Evolutionary conservation across 2,113 vertebrate species (phyloP).

Genomic region (Daboia siamensis): DNA sequence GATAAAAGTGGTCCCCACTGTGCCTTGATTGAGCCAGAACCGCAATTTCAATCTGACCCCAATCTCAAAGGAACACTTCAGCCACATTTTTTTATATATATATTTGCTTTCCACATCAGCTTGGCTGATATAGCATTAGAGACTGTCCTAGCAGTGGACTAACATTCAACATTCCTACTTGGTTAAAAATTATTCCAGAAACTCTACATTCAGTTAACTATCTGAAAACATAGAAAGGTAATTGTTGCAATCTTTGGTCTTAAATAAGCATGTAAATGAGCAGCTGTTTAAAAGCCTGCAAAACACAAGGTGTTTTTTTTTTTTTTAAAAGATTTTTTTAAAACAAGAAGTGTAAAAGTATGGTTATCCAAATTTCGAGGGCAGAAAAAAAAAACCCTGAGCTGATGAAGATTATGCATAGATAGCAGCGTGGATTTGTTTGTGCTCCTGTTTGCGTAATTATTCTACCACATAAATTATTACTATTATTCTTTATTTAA

Average conservation of each 20-base stretch:
- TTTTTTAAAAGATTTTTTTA: background rate
- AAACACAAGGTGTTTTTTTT: background rate
- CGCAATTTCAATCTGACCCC: background rate
- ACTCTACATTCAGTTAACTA: background rate
- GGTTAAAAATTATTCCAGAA: background rate
- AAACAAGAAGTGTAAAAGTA: background rate
- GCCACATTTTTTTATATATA: background rate
- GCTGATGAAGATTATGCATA: background rate
- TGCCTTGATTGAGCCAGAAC: slow-evolving; percentile 15
- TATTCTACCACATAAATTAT: background rate
- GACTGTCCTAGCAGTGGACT: background rate
- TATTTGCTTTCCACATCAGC: background rate
- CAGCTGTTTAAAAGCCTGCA: background rate
- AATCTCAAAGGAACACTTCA: background rate
- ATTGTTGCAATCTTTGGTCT: slow-evolving; percentile 11
- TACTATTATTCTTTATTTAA: background rate
- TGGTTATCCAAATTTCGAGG: background rate
- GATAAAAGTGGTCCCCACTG: background rate
- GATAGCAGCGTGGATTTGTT: background rate
- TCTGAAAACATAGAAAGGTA: background rate
- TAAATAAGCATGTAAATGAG: background rate
- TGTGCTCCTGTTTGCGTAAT: background rate
- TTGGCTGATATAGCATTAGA: background rate
- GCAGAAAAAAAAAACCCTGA: background rate
- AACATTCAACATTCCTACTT: background rate